phyloP scores from a whole-genome alignment of 2,113 vertebrate species.

The Porphyrio hochstetteri region DNA sequence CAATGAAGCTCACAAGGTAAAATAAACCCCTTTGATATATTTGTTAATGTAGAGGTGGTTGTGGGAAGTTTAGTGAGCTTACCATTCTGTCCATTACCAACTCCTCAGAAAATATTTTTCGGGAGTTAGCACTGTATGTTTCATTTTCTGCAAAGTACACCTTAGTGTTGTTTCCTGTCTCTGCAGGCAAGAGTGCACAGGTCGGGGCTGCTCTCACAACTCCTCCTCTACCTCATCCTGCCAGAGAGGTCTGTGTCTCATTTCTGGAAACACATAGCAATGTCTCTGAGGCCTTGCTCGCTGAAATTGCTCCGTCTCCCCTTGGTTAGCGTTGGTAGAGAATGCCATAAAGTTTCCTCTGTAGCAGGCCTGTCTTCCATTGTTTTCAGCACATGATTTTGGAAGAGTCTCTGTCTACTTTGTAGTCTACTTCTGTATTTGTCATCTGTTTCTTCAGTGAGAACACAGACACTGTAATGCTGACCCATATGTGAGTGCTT shows the following conservation, averaged over 20 bases:
- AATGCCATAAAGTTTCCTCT: not conserved
- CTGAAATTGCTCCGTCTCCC: not conserved
- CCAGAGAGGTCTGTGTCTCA: not conserved
- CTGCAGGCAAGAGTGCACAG: not conserved
- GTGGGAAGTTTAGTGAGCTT: not conserved
- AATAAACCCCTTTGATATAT: not conserved
- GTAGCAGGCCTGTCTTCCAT: not conserved
- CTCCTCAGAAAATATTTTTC: not conserved
- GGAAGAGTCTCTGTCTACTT: not conserved
- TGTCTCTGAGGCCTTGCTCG: not conserved
- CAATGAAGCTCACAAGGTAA: not conserved
- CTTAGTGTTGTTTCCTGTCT: not conserved
- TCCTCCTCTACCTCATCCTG: not conserved
- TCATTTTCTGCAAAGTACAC: not conserved
- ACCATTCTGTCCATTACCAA: not conserved
- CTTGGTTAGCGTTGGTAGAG: not conserved
- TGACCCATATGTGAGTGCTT: not conserved
- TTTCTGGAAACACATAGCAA: not conserved
- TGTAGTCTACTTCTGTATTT: not conserved
- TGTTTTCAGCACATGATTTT: not conserved
- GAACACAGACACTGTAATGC: not conserved
- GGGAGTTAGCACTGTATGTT: not conserved
- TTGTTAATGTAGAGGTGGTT: not conserved
- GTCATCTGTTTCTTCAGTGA: not conserved
- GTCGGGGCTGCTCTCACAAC: not conserved